Percentiles rank a stretch among this genome's conserved stretches.
Conservation (phyloP, 2,888 invertebrate species). For the Eupithecia exiguata region DNA sequence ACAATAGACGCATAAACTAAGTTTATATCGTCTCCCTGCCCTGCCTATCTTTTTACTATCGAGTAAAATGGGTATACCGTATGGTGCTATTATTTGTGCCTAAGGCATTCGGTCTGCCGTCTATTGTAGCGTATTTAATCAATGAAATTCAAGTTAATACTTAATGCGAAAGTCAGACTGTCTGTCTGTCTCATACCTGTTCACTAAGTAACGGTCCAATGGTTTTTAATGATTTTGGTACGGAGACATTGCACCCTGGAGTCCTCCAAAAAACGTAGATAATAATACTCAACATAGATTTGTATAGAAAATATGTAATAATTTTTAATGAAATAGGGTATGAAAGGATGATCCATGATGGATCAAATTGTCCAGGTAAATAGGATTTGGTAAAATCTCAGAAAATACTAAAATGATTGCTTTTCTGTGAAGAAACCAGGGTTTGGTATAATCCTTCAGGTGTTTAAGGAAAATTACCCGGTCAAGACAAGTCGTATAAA, state of each 20-base stretch:
- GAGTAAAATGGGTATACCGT: conserved; percentile 32
- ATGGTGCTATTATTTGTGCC: conserved; percentile 33
- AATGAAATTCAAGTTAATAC: not conserved
- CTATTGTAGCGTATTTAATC: not conserved
- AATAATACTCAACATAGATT: no score
- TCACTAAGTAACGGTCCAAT: no score
- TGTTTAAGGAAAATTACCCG: not conserved
- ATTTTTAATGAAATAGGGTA: not conserved
- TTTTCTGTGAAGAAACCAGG: not conserved
- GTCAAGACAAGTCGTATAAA: not conserved
- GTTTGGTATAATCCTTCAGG: not conserved
- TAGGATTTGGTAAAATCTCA: not conserved
- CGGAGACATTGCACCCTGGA: no score
- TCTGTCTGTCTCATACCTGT: not conserved
- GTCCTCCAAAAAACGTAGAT: not conserved
- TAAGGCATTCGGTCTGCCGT: conserved; percentile 2
- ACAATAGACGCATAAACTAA: conserved; percentile 34
- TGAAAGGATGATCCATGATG: not conserved
- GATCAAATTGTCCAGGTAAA: no score
- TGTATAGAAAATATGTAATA: no score
- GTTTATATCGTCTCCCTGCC: conserved; percentile 19
- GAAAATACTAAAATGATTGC: not conserved
- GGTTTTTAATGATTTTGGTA: not conserved
- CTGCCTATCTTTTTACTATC: conserved; percentile 32
- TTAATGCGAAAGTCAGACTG: not conserved